Base-by-base conservation (phyloP, 2,888 invertebrate genomes). In the Rhagium mordax region DNA sequence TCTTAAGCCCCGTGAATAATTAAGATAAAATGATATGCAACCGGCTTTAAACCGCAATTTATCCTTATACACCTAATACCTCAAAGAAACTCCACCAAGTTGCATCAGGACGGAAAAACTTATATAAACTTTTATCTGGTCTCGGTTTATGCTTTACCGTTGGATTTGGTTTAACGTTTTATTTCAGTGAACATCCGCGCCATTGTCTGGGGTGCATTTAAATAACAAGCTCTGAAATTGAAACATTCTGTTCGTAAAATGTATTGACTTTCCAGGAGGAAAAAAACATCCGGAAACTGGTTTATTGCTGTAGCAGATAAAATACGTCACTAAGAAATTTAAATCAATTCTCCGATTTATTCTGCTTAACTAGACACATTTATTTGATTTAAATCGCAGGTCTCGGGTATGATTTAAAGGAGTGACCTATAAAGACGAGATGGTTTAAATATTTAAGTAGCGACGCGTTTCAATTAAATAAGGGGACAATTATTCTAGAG, bases 181-280 rank as follows among this genome's bases (percentile, higher is more conserved):
- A 61, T 61, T 47, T 61, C 61, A 13, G 3, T 20, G 41, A 41
- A 60, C 33, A 60, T 60, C 60, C 41, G 47, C 21, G 41, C n/a
- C 47, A 15, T 61, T 61, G 61, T 61, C 61, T 47, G 61, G 20
- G 18, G 21, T 47, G 21, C 61, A 61, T 41, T 61, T 61, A 61
- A 61, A 61, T 61, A 61, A 61, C 41, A 41, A n/a, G 47, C 15
- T 61, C 61, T 61, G 61, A 61, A 61, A 61, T 29, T 61, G 61
- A 47, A 61, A 21, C 61, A 41, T 47, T 47, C 61, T 61, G 8
- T 41, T 21, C 21, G 47, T 61, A 61, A 61, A 59, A 20, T 41
- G 41, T 61, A 47, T 61, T 47, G 61, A 61, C 47, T 20, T 61
- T 61, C 15, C 47, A 61, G 20, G 1, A n/a, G 47, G 47, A 47